These are phyloP conservation scores for Amia ocellicauda DNA, from an alignment of 2,113 vertebrate genomes.

Conservation along the genomic window DNA sequence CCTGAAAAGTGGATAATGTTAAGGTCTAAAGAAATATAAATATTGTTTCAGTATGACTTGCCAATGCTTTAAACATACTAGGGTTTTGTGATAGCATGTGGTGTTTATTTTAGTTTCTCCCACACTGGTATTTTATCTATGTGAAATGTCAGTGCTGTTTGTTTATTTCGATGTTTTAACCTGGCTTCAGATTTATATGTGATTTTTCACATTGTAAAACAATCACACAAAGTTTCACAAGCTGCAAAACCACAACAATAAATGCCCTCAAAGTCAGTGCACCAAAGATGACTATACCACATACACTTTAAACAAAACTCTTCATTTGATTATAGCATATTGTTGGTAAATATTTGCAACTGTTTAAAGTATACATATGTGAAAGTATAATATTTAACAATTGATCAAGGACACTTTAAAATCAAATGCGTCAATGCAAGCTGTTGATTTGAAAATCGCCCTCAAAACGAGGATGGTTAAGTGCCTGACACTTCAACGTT, in stretches of 20 bases:
- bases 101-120: constrained; percentile 52
- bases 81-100: constrained; percentile 39
- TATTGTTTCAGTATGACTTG: constrained; percentile 59
- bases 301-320: not conserved
- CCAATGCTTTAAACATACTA: constrained; percentile 48
- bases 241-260: constrained; percentile 6
- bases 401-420: not conserved
- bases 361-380: not conserved
- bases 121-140: constrained; percentile 48
- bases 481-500: not conserved
- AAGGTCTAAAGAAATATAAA: constrained; percentile 55
- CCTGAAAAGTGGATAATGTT: constrained; percentile 27
- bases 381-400: not conserved
- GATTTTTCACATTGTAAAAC: not conserved
- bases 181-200: no score
- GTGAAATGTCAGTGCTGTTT: constrained; percentile 41
- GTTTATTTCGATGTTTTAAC: constrained; percentile 39
- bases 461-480: not conserved
- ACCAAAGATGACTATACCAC: not conserved
- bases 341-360: not conserved
- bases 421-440: not conserved
- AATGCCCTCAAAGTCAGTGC: not conserved
- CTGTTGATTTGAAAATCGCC: not conserved
- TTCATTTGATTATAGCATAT: not conserved
- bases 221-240: not conserved